Evolutionary conservation across 2,797 vertebrate species (phyloP).

Genomic region (Artibeus lituratus): DNA sequence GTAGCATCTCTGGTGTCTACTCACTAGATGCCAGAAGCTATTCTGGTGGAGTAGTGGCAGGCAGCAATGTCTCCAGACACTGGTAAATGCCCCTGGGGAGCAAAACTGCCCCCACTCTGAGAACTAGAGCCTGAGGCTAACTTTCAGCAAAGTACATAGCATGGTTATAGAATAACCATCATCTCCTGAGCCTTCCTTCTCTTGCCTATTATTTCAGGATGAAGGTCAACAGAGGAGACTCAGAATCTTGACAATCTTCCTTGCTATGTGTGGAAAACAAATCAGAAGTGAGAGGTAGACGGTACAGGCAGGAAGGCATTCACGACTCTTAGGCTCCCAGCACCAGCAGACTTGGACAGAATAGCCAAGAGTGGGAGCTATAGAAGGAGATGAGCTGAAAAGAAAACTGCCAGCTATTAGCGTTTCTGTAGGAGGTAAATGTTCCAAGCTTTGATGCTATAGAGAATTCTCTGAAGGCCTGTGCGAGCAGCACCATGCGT

Average conservation of each 20-base stretch:
- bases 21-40: neutral
- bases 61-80: neutral
- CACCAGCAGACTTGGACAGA: neutral
- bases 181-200: neutral
- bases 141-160: neutral
- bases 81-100: neutral
- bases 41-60: rapidly evolving
- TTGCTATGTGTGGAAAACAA: neutral
- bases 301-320: neutral
- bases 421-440: conserved; percentile 58
- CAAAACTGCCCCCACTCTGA: neutral
- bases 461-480: conserved; percentile 50
- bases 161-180: neutral
- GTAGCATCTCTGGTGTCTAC: neutral
- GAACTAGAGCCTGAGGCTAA: rapidly evolving
- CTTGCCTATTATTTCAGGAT: neutral
- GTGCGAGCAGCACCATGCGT: neutral
- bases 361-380: conserved; percentile 16
- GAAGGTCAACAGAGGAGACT: neutral
- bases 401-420: conserved; percentile 61
- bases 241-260: neutral
- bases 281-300: neutral
- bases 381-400: conserved; percentile 40
- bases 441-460: conserved; percentile 45
- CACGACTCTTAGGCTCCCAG: neutral